phyloP scores from a whole-genome alignment of 2,797 vertebrate species.

The Phyllotis vaccarum region DNA sequence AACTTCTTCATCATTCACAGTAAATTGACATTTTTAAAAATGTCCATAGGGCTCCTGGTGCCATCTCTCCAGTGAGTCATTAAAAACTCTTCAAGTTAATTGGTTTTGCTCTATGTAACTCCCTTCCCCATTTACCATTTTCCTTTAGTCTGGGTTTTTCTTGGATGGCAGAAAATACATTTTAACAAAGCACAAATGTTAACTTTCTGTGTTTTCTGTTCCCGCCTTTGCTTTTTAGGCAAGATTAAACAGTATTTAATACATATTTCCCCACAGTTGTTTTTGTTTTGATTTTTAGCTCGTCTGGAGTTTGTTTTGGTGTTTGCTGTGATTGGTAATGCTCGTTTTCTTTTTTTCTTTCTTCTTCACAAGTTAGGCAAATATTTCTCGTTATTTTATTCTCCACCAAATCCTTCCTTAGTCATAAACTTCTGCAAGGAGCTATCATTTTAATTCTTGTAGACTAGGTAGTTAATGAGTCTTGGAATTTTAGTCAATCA shows the following conservation, averaged over 20 bases:
- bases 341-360: not conserved
- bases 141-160: not conserved
- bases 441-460: constrained; percentile 9
- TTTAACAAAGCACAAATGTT: not conserved
- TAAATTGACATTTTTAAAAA: not conserved
- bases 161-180: not conserved
- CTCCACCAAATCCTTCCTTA: not conserved
- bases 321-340: constrained; percentile 8
- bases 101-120: not conserved
- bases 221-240: not conserved
- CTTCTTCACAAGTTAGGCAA: constrained; percentile 6
- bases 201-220: not conserved
- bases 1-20: not conserved
- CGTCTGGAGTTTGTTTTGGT: constrained; percentile 41
- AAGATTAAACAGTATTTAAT: constrained; percentile 26
- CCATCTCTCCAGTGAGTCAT: not conserved
- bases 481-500: constrained; percentile 26
- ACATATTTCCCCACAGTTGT: constrained; percentile 23
- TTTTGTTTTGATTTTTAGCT: constrained; percentile 52
- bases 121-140: not conserved
- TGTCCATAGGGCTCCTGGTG: not conserved
- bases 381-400: not conserved
- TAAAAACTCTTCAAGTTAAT: not conserved
- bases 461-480: constrained; percentile 39
- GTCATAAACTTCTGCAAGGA: not conserved